Base-by-base conservation (phyloP, 2,797 vertebrate species). In the Intellagama lesueurii region DNA sequence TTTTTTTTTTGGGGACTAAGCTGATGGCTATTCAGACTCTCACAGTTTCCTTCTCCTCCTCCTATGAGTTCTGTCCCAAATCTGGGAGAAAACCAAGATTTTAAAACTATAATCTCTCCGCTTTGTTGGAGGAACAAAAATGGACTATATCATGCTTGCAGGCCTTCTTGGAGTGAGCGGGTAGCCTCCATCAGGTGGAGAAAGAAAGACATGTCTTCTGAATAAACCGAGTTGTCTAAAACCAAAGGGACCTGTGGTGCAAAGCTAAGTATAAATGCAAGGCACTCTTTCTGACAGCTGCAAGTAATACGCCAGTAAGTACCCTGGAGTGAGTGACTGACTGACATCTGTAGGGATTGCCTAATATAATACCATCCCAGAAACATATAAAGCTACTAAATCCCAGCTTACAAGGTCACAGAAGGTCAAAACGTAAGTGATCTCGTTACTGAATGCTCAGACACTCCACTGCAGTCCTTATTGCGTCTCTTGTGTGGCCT, bases 371-470 rank as follows among this genome's bases (percentile, higher is more conserved):
- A 28, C 49, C 30, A 28, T 85, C 70, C 88, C 0, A 1, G 69
- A 40, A 88, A 81, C 79, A 90, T 82, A 85, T 69, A 73, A 83
- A 69, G 49, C 76, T 60, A 22, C 76, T 72, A 88, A 93, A 88
- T 76, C 30, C 35, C 86, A 44, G 7, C 83, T 90, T 19, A 75
- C 26, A 64, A 81, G 84, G 56, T 9, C 14, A 1, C 22, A 47
- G 40, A 79, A 91, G n/a, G 72, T 32, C 11, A 1, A 82, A 40
- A 64, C 64, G 64, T 76, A 82, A 35, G 76, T 89, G 82, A 70
- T 11, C 0, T 90, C 69, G 40, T 0, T 0, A 66, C 83, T 9
- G 19, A 82, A 81, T 30, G 47, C 72, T 69, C 70, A 17, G 14
- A 40, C 40, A 68, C n/a, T 81, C 32, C 26, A 35, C 35, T 9